Evolutionary conservation across 2,113 vertebrate species (phyloP), one percentile per base, ranked within the genome.

Genomic region (Heteronetta atricapilla): DNA sequence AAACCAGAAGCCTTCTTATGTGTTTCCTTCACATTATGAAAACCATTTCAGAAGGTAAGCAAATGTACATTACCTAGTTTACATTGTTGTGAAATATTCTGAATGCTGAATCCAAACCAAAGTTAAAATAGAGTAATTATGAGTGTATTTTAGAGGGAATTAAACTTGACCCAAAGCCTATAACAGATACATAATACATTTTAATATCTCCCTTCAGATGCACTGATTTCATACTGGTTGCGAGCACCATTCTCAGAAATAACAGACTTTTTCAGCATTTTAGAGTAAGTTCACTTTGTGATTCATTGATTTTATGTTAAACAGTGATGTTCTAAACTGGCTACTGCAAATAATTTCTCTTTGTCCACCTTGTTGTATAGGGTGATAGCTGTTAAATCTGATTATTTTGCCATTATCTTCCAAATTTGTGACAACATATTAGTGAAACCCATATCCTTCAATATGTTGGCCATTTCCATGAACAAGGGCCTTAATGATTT

Each of bases 11-110:
- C 91, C 98, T 99, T 77, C 98, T 99, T 40, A 98, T 99, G 98
- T 99, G 99, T 90, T 99, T 99, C 97, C 98, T 99, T 90, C 99
- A 99, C 97, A 99, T 99, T 85, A 99, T 99, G 99, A 99, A 99
- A 98, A 99, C 99, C 53, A 98, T 99, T 97, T 99, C 99, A 0
- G 99, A 99, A 94, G 99, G 99, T 99, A 97, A 98, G 94, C 40
- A 80, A 53, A 86, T 28, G 5, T 16, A 10, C 14, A 1, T 23
- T 56, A 4, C 22, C 50, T 83, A 31, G n/a, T 42, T 78, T 86
- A 13, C 1, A 0, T 69, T 63, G 13, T 11, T 60, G 15, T 72
- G 72, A 94, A 67, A 29, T 75, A 20, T 23, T 70, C 34, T 46
- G 69, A 44, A 33, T 60, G 14, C 42, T 86, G 50, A 80, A 88